Conservation (phyloP, 1,140 invertebrate genomes). For the Eupristina koningsbergeri region DNA sequence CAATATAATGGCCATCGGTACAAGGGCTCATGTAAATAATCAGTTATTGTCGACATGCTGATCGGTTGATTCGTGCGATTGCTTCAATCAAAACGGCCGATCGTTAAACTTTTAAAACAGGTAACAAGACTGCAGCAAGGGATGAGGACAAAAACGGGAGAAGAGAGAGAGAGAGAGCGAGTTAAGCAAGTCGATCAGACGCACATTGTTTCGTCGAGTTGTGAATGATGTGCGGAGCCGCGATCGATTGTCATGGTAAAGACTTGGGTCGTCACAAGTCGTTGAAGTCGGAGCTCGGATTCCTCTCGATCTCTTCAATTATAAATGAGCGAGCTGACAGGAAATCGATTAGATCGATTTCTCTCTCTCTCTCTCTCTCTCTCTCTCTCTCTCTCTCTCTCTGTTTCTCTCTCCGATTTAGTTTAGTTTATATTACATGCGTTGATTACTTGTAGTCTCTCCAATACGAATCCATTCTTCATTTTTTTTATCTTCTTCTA, state of each 20-base stretch:
- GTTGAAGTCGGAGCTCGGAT: constrained; percentile 4
- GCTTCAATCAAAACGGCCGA: neutral
- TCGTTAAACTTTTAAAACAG: constrained; percentile 29
- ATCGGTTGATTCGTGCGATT: neutral
- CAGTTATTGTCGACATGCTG: constrained; percentile 29
- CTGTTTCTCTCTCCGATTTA: constrained; percentile 30
- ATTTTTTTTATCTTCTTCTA: neutral
- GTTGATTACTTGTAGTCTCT: constrained; percentile 23
- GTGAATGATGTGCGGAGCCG: constrained; percentile 21
- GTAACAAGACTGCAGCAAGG: neutral
- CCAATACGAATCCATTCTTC: neutral
- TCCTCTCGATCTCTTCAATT: constrained; percentile 30
- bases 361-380: too few species aligned
- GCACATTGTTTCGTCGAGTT: constrained; percentile 43
- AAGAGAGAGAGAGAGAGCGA: neutral
- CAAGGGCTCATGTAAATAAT: constrained; percentile 35
- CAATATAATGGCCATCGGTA: neutral
- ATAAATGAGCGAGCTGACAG: constrained; percentile 48
- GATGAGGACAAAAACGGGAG: too few species aligned
- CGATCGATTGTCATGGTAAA: constrained; percentile 41
- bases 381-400: neutral
- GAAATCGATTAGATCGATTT: constrained; percentile 45
- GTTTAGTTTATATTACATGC: constrained; percentile 42
- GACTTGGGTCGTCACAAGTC: constrained; percentile 38
- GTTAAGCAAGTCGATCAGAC: constrained; percentile 35